Percentiles rank a stretch among this genome's conserved stretches.
Conservation (phyloP, 1,140 invertebrate genomes). For the Diorhabda elongata region DNA sequence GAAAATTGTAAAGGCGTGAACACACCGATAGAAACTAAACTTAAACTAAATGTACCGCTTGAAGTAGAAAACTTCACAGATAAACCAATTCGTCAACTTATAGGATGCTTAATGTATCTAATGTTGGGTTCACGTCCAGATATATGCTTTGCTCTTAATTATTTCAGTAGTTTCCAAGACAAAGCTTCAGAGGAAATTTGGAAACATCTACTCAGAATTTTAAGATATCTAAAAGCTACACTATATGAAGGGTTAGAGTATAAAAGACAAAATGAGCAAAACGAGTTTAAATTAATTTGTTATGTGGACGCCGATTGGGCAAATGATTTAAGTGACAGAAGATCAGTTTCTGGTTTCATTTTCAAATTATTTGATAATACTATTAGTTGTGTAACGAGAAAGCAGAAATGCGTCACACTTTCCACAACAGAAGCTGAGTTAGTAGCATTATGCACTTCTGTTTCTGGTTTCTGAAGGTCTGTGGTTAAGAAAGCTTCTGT, state of each 20-base stretch:
- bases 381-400: constrained; percentile 27
- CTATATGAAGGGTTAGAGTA: neutral
- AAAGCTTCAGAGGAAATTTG: neutral
- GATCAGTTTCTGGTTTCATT: constrained; percentile 24
- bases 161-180: constrained; percentile 2
- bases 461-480: constrained; percentile 40
- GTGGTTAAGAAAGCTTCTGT: constrained; percentile 37
- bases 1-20: neutral
- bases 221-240: constrained; percentile 3
- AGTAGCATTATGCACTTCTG: constrained; percentile 37
- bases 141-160: neutral
- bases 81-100: constrained; percentile 9
- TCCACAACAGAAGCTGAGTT: constrained; percentile 54
- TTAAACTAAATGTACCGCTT: neutral
- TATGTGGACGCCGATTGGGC: constrained; percentile 27
- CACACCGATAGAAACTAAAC: neutral
- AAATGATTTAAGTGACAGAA: constrained; percentile 34
- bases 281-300: constrained; percentile 10
- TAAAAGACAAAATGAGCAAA: constrained; percentile 6
- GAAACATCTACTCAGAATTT: neutral
- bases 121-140: neutral
- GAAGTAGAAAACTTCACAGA: constrained; percentile 2
- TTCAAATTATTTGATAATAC: constrained; percentile 1
- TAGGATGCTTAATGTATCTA: constrained; percentile 10
- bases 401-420: constrained; percentile 24